Evolutionary conservation across 2,113 vertebrate species (phyloP), one percentile per base, ranked within the genome.

Genomic region (Ursus arctos): DNA sequence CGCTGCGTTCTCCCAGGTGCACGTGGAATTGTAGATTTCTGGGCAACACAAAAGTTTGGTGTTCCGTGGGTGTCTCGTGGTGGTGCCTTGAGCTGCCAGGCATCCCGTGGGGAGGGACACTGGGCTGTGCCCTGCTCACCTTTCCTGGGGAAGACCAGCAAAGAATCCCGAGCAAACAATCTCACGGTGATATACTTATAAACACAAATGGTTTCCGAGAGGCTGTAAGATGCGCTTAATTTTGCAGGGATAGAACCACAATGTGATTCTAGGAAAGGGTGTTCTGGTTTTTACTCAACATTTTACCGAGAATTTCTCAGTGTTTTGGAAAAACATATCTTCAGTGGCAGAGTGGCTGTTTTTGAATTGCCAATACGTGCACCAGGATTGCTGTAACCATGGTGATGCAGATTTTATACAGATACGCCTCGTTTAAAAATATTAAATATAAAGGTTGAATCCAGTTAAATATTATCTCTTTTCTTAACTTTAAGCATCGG

Each of bases 21-120:
- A 12, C 1, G 1, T 2, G 81, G 24, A 43, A 3, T 28, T 31
- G 55, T 16, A 6, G 4, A 19, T 82, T 40, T 18, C 4, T 6
- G 80, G 24, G 18, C 22, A 1, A 2, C 80, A 43, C 24, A 11
- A 2, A 31, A 59, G 24, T 7, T 13, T 15, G 36, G 57, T 16
- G 36, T 43, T 43, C 24, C 7, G 4, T 5, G 0, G 15, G 4
- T 11, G 9, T 3, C 28, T 6, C 7, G 0, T 0, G 8, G 36
- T 4, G 1, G n/a, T 43, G 55, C 24, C 15, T 6, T 28, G 80
- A 28, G 33, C 15, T 2, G 36, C 36, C 57, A 31, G 57, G 57
- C 8, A 3, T 47, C 57, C 10, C 31, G 16, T 33, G 36, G 26
- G 57, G 28, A 28, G 24, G 40, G 9, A 2, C 6, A 0, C 9